These are phyloP conservation scores for Glomeris maerens DNA, from an alignment of 1,140 invertebrate species.

Conservation along the genomic window DNA sequence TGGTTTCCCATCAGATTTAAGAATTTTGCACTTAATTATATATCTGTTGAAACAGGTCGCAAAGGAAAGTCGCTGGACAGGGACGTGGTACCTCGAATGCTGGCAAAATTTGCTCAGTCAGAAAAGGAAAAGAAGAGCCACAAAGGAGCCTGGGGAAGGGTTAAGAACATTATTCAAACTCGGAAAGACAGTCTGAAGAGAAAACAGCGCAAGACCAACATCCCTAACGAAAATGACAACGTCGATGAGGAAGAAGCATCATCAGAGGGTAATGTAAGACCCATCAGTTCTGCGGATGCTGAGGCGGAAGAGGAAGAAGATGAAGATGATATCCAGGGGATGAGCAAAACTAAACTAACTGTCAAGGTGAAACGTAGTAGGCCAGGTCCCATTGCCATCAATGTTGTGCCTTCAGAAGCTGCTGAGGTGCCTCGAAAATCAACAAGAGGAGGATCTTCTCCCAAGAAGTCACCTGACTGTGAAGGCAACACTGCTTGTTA, in stretches of 20 bases:
- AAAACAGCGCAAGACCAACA: constrained; percentile 18
- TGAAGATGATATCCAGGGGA: too few species aligned
- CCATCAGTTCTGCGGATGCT: too few species aligned
- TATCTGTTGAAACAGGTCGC: neutral
- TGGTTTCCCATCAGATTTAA: too few species aligned
- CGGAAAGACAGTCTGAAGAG: constrained; percentile 48
- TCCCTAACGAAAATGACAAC: constrained; percentile 41
- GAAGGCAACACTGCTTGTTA: too few species aligned
- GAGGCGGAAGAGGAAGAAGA: neutral
- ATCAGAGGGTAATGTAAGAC: neutral
- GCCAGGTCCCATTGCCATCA: too few species aligned
- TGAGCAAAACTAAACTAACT: too few species aligned
- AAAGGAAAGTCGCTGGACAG: constrained; percentile 6
- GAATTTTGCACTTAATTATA: too few species aligned
- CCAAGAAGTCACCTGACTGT: too few species aligned
- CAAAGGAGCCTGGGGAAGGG: constrained; percentile 15
- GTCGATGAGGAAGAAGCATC: constrained; percentile 41
- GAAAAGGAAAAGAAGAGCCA: constrained; percentile 13
- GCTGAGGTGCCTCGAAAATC: too few species aligned
- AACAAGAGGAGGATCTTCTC: too few species aligned
- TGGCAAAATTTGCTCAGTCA: neutral
- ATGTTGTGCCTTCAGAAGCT: too few species aligned
- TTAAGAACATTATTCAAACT: constrained; percentile 45
- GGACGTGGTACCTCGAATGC: neutral
- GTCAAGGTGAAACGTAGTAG: too few species aligned